phyloP scores from a whole-genome alignment of 1,140 invertebrate genomes.

The Teleogryllus occipitalis region DNA sequence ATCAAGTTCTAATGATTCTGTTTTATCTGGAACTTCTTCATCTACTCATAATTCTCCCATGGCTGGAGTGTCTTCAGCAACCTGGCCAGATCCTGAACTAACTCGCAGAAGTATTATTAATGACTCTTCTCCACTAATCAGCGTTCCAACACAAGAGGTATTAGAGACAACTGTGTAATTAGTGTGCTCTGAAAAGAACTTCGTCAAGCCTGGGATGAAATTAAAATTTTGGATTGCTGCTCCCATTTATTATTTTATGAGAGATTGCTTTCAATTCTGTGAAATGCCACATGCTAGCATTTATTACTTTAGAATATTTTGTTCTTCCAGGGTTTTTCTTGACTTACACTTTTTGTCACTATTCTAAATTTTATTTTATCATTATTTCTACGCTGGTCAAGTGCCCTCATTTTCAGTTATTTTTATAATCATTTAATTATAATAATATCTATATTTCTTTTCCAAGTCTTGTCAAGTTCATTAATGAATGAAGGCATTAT shows the following conservation, averaged over 20 bases:
- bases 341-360: no score
- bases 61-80: conserved; percentile 13
- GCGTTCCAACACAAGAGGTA: conserved; percentile 45
- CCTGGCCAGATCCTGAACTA: conserved; percentile 20
- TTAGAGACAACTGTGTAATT: conserved; percentile 50
- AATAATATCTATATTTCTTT: no score
- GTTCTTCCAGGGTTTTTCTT: no score
- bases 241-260: neutral
- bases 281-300: no score
- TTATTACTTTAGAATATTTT: no score
- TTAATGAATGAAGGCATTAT: no score
- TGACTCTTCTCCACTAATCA: conserved; percentile 21
- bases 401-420: no score
- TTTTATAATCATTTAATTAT: no score
- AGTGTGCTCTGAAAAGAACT: neutral
- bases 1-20: conserved; percentile 50
- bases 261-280: neutral
- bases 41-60: conserved; percentile 19
- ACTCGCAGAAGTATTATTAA: conserved; percentile 11
- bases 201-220: neutral
- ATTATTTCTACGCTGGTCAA: no score
- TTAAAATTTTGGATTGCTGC: neutral
- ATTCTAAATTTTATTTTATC: no score
- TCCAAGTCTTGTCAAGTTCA: no score
- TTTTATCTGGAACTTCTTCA: conserved; percentile 42